Evolutionary conservation across 2,113 vertebrate genomes (phyloP).

Genomic region (Apaloderma vittatum): DNA sequence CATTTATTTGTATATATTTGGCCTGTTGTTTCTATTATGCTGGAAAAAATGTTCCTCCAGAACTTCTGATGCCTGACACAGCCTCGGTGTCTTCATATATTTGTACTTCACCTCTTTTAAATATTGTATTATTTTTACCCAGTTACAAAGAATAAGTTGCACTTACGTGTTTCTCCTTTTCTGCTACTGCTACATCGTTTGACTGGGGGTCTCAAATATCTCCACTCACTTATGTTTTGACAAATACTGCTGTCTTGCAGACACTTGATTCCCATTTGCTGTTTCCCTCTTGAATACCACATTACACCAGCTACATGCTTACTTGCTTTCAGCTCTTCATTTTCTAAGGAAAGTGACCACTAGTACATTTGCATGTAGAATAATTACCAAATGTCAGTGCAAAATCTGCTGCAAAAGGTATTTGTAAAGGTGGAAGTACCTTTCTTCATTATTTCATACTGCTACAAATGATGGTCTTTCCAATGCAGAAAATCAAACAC

Average conservation of each 20-base stretch:
- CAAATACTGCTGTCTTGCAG: not conserved
- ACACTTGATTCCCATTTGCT: not conserved
- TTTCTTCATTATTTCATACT: not conserved
- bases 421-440: not conserved
- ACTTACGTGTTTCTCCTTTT: not conserved
- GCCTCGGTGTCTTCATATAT: not conserved
- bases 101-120: not conserved
- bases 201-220: not conserved
- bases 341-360: not conserved
- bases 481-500: not conserved
- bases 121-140: not conserved
- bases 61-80: not conserved
- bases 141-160: not conserved
- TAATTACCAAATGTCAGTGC: not conserved
- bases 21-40: not conserved
- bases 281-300: not conserved
- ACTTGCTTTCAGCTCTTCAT: not conserved
- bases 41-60: not conserved
- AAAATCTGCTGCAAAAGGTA: not conserved
- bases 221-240: not conserved
- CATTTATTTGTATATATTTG: not conserved
- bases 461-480: not conserved
- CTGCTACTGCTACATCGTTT: not conserved
- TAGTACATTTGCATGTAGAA: not conserved
- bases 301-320: not conserved